Conservation (phyloP, 2,888 invertebrate genomes). For the Monopis laevigella region DNA sequence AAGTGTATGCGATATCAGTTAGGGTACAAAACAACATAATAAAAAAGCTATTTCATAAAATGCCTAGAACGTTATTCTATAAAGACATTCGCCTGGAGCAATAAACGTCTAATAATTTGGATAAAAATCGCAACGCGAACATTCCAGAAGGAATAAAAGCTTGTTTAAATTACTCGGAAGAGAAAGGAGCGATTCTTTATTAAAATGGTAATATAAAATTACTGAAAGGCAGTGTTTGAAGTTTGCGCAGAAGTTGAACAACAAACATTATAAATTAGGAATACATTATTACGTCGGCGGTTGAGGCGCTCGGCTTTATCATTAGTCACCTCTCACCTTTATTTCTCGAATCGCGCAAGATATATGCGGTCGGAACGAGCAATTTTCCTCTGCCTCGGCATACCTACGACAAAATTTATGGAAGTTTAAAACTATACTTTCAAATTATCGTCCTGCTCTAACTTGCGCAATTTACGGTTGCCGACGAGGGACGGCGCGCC, state of each 20-base stretch:
- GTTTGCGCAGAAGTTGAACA: constrained; percentile 13
- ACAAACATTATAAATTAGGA: constrained; percentile 15
- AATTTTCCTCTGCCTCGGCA: constrained; percentile 15
- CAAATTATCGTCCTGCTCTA: constrained; percentile 17
- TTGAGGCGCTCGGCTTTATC: constrained; percentile 12
- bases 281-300: constrained; percentile 16
- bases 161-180: too few relatives aligned
- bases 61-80: background rate
- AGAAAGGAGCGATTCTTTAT: too few relatives aligned
- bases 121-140: too few relatives aligned
- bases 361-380: constrained; percentile 18
- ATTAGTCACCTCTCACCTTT: constrained; percentile 17
- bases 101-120: too few relatives aligned
- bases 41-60: background rate
- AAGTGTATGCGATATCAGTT: too few relatives aligned
- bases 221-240: background rate
- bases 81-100: too few relatives aligned
- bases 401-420: constrained; percentile 17
- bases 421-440: constrained; percentile 21
- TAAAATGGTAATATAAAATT: constrained; percentile 7
- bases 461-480: constrained; percentile 17
- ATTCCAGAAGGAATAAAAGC: too few relatives aligned
- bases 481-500: constrained; percentile 12
- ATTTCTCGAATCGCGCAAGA: constrained; percentile 18
- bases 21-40: background rate